phyloP scores from a whole-genome alignment of 2,797 vertebrate genomes.

The Sardinella longiceps region DNA sequence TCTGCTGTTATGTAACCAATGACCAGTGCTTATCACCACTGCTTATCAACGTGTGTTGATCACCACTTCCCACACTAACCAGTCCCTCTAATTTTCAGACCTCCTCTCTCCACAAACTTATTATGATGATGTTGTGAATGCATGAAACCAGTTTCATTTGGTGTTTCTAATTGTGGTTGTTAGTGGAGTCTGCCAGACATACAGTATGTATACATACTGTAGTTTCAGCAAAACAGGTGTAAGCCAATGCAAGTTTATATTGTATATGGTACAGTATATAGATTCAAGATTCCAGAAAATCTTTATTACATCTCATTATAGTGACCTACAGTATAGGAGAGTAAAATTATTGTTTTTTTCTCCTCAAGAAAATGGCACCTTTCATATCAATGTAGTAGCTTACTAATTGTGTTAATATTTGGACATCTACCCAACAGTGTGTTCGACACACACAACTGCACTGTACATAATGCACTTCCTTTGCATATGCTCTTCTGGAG shows the following conservation, averaged over 20 bases:
- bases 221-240: too few species aligned
- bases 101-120: background rate
- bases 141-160: background rate
- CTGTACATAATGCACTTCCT: background rate
- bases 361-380: too few species aligned
- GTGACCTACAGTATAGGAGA: too few species aligned
- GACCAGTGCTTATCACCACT: background rate
- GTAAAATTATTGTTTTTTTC: too few species aligned
- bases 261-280: too few species aligned
- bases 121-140: constrained; percentile 2
- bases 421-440: background rate
- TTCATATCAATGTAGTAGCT: too few species aligned
- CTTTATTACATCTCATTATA: too few species aligned
- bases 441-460: background rate
- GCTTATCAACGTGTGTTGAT: background rate
- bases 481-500: background rate
- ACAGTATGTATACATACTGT: background rate
- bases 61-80: background rate
- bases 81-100: background rate
- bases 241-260: too few species aligned
- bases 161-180: background rate
- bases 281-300: too few species aligned
- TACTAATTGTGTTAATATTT: background rate
- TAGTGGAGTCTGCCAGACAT: background rate
- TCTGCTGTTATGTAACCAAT: constrained; percentile 18